Base-by-base conservation (phyloP, 2,797 vertebrate species). In the Fistularia tabacaria region DNA sequence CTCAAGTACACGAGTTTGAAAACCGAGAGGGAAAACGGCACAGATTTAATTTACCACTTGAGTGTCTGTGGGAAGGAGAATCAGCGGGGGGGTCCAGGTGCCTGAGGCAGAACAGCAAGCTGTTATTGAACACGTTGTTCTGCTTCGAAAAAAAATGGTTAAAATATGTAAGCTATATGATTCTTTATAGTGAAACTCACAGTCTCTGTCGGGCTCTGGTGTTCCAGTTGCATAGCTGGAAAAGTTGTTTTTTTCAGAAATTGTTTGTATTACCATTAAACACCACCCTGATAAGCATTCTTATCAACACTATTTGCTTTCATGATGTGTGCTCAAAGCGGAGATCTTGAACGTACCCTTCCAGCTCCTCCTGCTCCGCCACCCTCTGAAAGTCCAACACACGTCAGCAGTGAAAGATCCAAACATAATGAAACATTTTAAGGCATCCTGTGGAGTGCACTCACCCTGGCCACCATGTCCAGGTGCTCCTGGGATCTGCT, bases 401-500 rank as follows among this genome's bases (percentile, higher is more conserved):
- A 48, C 10, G 6, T 38, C 11, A 45, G 36, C 14, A 44, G 45
- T 36, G 3, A 51, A 3, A 9, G 9, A 25, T 46, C 1, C 11
- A 38, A 38, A 37, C 38, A n/a, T 13, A 7, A 11, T 8, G 47
- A n/a, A 11, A 2, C 25, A 10, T 37, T 15, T 38, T 37, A 3
- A 25, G 25, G 25, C 5, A 25, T 25, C 2, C 25, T 25, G 25
- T 25, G 25, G 25, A 25, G 25, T 25, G 8, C 10, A 65, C 91
- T 93, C 82, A 97, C 96, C 87, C 83, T 87, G 15, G 93, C 90
- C 61, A 97, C 90, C 85, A 95, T 83, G 69, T 93, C 91, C 70
- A 95, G 76, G 81, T 98, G 95, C 68, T 98, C 95, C 76, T 91
- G 93, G 25, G 93, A 95, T 73, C 83, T 93, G 87, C 94, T 98